These are phyloP conservation scores for Callyntrura guangdongensis DNA, from an alignment of 2,888 invertebrate species.

Conservation along the genomic window DNA sequence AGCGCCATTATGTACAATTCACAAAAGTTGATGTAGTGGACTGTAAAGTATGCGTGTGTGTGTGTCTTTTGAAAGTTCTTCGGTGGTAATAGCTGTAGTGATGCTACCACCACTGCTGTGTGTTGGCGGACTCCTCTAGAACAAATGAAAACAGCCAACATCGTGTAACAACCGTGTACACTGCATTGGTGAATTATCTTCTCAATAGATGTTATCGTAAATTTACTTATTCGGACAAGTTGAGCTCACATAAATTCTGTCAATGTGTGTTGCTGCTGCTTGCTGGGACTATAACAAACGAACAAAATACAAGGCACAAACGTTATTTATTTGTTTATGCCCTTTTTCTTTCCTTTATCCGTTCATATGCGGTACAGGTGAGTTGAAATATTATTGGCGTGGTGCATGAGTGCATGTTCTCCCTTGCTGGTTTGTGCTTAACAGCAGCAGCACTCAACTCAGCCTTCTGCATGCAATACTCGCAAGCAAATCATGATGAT, in stretches of 20 bases:
- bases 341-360: slow-evolving; percentile 18
- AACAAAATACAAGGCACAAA: slow-evolving; percentile 6
- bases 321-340: slow-evolving; percentile 12
- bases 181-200: neutral
- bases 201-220: slow-evolving; percentile 48
- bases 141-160: neutral
- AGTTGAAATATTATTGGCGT: slow-evolving; percentile 30
- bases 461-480: neutral
- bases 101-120: too few species aligned
- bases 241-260: slow-evolving; percentile 41
- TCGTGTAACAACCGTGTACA: neutral
- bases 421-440: neutral
- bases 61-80: too few species aligned
- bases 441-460: neutral
- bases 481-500: neutral
- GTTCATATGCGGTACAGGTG: slow-evolving; percentile 25
- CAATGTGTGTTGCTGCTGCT: neutral
- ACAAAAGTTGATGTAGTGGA: too few species aligned
- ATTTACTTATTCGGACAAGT: slow-evolving; percentile 39
- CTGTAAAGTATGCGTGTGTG: too few species aligned
- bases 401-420: slow-evolving; percentile 6
- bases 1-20: too few species aligned
- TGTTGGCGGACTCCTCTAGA: neutral
- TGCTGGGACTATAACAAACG: neutral
- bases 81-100: neutral